A percentile compares a stretch with the other conserved stretches of the same genome.
phyloP scores from a whole-genome alignment of 2,888 invertebrate genomes.

The Serrognathus titanus region DNA sequence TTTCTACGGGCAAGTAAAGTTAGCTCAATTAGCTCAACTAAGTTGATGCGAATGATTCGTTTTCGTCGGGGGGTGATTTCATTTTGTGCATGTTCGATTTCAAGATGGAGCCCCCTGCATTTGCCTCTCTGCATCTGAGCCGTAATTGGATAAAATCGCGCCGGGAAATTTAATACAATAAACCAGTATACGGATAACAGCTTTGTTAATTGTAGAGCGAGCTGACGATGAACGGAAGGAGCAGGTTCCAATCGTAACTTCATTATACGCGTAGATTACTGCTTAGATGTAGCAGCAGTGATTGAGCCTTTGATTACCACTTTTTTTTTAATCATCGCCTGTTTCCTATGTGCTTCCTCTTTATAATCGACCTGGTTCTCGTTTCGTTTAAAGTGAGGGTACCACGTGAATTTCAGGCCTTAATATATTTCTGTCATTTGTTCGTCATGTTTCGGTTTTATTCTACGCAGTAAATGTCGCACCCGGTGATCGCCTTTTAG shows the following conservation, averaged over 20 bases:
- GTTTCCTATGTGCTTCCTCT: background rate
- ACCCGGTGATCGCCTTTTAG: too few species aligned
- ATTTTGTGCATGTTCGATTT: constrained; percentile 21
- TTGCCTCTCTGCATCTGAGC: constrained; percentile 24
- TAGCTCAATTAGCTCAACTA: constrained; percentile 20
- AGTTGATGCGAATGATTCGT: constrained; percentile 19
- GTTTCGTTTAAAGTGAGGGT: too few species aligned
- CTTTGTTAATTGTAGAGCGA: constrained; percentile 36
- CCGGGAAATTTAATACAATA: constrained; percentile 39
- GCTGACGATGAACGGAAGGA: constrained; percentile 48
- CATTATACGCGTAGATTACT: constrained; percentile 5
- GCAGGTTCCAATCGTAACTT: constrained; percentile 3
- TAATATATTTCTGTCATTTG: too few species aligned
- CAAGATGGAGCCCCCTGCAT: constrained; percentile 1
- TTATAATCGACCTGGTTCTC: too few species aligned
- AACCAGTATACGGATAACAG: constrained; percentile 38
- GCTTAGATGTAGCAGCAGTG: constrained; percentile 1
- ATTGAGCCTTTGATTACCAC: background rate
- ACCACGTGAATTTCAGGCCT: too few species aligned
- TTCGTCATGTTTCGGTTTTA: too few species aligned
- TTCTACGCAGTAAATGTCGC: too few species aligned
- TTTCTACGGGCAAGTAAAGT: constrained; percentile 15
- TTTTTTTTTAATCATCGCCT: background rate
- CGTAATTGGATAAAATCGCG: constrained; percentile 36
- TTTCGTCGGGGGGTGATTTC: constrained; percentile 20